phyloP scores from a whole-genome alignment of 2,888 invertebrate species.

The Lepidonotus clava region DNA sequence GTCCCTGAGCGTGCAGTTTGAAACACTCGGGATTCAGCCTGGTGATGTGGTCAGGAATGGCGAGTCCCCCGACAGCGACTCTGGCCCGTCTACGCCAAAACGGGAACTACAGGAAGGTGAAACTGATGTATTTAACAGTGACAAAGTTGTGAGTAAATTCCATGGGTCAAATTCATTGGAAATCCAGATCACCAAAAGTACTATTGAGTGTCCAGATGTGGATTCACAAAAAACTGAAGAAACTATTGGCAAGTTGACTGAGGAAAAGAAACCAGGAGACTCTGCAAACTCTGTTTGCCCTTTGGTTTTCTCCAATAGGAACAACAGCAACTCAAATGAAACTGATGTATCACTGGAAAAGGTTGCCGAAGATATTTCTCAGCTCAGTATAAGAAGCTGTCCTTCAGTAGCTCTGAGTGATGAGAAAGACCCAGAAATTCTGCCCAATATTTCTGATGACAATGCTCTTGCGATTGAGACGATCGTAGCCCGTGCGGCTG shows the following conservation, averaged over 20 bases:
- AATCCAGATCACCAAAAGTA: background rate
- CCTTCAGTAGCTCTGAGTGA: no score
- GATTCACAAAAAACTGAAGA: background rate
- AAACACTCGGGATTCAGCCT: no score
- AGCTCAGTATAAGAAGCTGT: background rate
- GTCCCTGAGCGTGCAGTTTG: no score
- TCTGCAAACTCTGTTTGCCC: no score
- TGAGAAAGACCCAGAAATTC: constrained; percentile 12
- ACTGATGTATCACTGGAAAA: background rate
- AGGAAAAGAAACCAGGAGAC: no score
- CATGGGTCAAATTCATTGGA: background rate
- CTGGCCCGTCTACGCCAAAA: no score
- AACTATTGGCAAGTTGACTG: no score
- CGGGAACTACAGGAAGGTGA: no score
- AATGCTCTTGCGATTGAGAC: background rate
- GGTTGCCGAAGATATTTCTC: background rate
- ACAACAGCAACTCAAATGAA: constrained; percentile 21
- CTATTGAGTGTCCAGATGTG: background rate
- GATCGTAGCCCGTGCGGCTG: background rate
- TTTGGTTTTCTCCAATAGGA: background rate
- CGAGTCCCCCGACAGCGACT: no score
- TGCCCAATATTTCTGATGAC: constrained; percentile 9
- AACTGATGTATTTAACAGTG: no score
- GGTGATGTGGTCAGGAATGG: no score
- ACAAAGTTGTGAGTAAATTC: no score